Evolutionary conservation across 2,113 vertebrate species (phyloP), one percentile per base, ranked within the genome.

Genomic region (Hippocampus guttulatus): DNA sequence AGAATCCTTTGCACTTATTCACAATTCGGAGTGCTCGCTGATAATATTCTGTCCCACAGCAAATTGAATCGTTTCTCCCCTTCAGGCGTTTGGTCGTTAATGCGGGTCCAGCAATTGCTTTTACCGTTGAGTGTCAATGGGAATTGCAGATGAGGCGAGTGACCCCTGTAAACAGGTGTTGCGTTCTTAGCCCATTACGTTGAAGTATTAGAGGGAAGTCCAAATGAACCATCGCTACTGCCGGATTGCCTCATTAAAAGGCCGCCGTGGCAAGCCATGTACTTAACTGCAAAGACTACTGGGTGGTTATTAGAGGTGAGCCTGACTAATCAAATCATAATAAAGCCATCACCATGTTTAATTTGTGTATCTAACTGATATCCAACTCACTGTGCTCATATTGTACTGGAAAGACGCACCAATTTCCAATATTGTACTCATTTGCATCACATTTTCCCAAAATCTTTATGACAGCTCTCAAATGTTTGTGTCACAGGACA

Each of bases 1-100:
- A 70, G 78, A 84, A 84, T 81, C 76, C 75, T 62, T 25, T 73
- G 81, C 76, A 71, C 63, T 70, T 75, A 51, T 71, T 73, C 27
- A 30, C n/a, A 74, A 78, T 75, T 38, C 38, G 51, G 71, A 72
- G 41, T 27, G 62, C 40, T 63, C 54, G 25, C 80, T 55, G 67
- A 60, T 64, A 47, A 75, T 80, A 58, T 77, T 73, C 62, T 38
- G 30, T 40, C 57, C 61, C 33, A 41, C 2, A 1, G 74, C 4
- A 12, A 78, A 40, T 71, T 25, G 55, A 55, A 45, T 70, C 0
- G 1, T 67, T 75, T 77, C 41, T 38, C 33, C 27, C 23, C 70
- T 43, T 69, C 64, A 69, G 77, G 79, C 1, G 67, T 73, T 62
- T 45, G 51, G 54, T 67, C 76, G 33, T 77, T 74, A 87, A 80